These are phyloP conservation scores for Lagopus muta DNA, from an alignment of 2,113 vertebrate species.

Conservation along the genomic window DNA sequence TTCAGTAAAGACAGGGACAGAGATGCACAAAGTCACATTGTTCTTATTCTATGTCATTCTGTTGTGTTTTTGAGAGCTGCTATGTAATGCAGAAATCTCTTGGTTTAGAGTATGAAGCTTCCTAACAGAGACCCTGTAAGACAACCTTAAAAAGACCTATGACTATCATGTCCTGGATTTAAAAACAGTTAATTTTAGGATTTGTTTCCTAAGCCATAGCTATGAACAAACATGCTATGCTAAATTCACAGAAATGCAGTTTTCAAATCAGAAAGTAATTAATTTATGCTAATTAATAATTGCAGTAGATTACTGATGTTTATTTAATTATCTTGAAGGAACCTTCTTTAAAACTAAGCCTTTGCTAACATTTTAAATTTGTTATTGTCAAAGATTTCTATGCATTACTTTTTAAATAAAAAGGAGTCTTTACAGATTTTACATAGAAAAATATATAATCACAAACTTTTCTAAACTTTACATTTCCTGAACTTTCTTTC, in stretches of 20 bases:
- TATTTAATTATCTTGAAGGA: conserved; percentile 27
- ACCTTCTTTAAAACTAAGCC: neutral
- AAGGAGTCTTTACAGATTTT: neutral
- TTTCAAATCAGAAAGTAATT: neutral
- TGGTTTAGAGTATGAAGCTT: neutral
- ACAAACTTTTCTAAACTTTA: neutral
- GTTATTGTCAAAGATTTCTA: neutral
- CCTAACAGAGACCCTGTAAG: neutral
- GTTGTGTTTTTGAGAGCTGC: neutral
- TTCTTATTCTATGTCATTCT: neutral
- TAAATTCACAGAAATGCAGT: conserved; percentile 20
- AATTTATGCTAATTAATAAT: neutral
- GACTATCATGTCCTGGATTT: neutral
- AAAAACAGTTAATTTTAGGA: neutral
- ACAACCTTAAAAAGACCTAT: neutral
- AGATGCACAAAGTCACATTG: neutral
- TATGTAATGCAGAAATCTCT: neutral
- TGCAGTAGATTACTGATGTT: neutral
- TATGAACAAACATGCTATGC: neutral
- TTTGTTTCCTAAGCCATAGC: conserved; percentile 1
- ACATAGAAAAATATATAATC: neutral
- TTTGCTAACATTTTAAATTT: neutral
- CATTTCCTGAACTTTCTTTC: neutral
- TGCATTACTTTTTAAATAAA: neutral
- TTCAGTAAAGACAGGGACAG: neutral